Evolutionary conservation across 1,140 invertebrate genomes (phyloP).

Genomic region (Sinonovacula constricta): DNA sequence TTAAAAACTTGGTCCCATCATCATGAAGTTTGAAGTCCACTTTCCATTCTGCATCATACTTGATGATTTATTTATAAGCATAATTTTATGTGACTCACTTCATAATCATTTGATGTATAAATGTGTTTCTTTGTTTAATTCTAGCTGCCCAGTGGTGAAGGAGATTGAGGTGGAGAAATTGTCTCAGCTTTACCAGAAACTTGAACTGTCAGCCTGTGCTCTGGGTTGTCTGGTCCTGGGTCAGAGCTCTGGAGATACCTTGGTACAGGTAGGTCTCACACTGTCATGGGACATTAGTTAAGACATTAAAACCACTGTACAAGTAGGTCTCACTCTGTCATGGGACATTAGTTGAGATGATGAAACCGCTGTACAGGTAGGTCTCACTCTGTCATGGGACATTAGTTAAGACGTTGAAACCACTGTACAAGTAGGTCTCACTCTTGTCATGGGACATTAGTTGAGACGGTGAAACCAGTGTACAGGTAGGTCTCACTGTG

Average conservation of each 20-base stretch:
- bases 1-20: too few relatives aligned
- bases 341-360: too few relatives aligned
- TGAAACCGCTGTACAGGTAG: too few relatives aligned
- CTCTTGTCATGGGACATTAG: neutral
- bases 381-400: too few relatives aligned
- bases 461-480: neutral
- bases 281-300: too few relatives aligned
- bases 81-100: too few relatives aligned
- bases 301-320: neutral
- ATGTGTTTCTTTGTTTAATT: slow-evolving; percentile 19
- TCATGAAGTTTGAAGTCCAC: too few relatives aligned
- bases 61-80: too few relatives aligned
- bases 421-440: neutral
- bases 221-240: slow-evolving; percentile 56
- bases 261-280: slow-evolving; percentile 7
- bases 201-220: slow-evolving; percentile 61
- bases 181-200: slow-evolving; percentile 52
- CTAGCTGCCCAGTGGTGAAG: slow-evolving; percentile 62
- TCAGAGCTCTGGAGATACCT: neutral
- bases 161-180: slow-evolving; percentile 50
- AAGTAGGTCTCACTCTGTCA: too few relatives aligned
- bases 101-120: neutral
- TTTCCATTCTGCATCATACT: too few relatives aligned
- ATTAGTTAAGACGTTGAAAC: neutral
- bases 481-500: too few relatives aligned